Conservation (phyloP, 2,797 vertebrate genomes). For the Siniperca undulata region DNA sequence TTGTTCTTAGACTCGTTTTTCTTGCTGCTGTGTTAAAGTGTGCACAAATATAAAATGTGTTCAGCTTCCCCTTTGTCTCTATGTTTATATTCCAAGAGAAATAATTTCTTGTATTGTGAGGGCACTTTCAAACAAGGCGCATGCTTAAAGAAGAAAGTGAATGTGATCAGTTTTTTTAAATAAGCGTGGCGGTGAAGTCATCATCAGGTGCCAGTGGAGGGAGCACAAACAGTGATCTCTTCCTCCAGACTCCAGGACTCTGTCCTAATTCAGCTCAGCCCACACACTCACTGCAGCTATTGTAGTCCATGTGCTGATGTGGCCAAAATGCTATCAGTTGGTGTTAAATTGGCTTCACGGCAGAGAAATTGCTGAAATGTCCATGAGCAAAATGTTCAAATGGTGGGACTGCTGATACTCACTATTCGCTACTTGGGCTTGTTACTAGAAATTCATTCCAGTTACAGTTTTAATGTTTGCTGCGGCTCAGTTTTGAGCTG, state of each 20-base stretch:
- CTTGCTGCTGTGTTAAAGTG: background rate
- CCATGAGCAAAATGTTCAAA: conserved; percentile 7
- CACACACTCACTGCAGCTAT: conserved; percentile 36
- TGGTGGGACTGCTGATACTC: background rate
- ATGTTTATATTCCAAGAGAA: background rate
- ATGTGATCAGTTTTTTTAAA: background rate
- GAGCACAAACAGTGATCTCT: conserved; percentile 2
- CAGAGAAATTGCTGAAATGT: conserved; percentile 27
- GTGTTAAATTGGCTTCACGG: conserved; percentile 29
- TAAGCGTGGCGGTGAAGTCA: background rate
- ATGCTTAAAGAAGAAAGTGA: background rate
- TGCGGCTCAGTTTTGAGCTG: background rate
- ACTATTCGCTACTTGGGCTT: background rate
- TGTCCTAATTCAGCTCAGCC: conserved; percentile 20
- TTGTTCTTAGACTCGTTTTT: background rate
- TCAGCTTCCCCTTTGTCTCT: background rate
- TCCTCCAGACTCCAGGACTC: background rate
- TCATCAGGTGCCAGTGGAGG: conserved; percentile 4
- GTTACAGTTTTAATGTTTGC: background rate
- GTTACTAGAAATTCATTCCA: background rate
- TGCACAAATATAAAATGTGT: background rate
- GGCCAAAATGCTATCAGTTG: conserved; percentile 36
- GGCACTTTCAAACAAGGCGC: background rate
- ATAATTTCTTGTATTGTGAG: background rate
- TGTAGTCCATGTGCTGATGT: conserved; percentile 38